Base-by-base conservation (phyloP, 1,140 invertebrate species). In the Drosophila baimaii region DNA sequence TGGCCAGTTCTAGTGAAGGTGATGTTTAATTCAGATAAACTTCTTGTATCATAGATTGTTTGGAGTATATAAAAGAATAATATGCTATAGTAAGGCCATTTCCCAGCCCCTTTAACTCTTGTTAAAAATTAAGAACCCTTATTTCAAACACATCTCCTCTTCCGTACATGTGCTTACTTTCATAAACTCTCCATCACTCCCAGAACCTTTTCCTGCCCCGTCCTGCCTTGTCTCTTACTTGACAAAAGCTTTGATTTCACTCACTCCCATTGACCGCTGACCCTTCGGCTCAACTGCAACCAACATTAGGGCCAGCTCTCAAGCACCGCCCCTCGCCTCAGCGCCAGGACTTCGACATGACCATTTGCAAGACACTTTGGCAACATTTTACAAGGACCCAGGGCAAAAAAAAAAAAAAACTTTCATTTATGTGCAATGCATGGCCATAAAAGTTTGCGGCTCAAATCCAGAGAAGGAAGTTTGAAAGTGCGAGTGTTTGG, bases 351-450 rank as follows among this genome's bases (percentile, higher is more conserved):
- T 71, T 59, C 72, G 73, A 76, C 72, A 76, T 76, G 73, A 68
- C 72, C 73, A 76, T 76, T 76, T 76, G 73, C 61, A 76, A 76
- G 73, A 76, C 73, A 76, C 72, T 76, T 76, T 68, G 73, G 72
- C 58, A 74, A 76, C 73, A 76, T 76, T 76, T 76, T 76, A 76
- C 73, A 76, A 76, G 73, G 52, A 76, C 39, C 64, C 43, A 33
- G 64, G 52, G 57, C 33, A n/a, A 46, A 62, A 78, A 76, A 80
- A 62, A 78, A 76, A 80, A 79, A 77, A 85, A 86, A 82, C 83
- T 83, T 86, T 88, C 83, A 86, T 86, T 86, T 86, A 86, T 86
- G 83, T 86, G 68, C 83, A 82, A 74, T 78, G 84, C 84, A 86
- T 75, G 84, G 76, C 72, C 83, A 86, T 88, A 86, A 86, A 86